These are phyloP conservation scores for Tortrix viridana DNA, from an alignment of 2,888 invertebrate genomes.

Conservation along the genomic window DNA sequence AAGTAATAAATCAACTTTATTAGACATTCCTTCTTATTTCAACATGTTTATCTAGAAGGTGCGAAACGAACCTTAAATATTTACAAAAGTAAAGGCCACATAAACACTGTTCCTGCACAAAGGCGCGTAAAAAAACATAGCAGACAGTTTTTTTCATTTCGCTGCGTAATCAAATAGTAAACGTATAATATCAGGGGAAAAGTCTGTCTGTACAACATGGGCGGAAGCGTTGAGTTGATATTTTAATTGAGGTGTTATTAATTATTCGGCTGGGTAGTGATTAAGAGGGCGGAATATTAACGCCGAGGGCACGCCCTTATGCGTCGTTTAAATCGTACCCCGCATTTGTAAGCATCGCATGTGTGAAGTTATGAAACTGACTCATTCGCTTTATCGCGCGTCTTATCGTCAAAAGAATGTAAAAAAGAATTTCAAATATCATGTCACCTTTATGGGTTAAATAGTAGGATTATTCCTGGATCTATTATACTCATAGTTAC, in stretches of 20 bases:
- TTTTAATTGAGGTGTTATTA: conserved; percentile 80
- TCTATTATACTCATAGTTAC: conserved; percentile 13
- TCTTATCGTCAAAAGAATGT: conserved; percentile 49
- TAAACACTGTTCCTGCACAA: background rate
- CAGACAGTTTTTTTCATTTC: background rate
- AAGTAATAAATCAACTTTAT: background rate
- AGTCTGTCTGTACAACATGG: conserved; percentile 56
- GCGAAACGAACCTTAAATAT: background rate
- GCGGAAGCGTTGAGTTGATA: conserved; percentile 73
- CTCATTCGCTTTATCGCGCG: conserved; percentile 57
- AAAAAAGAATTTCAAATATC: conserved; percentile 35
- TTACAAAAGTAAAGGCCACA: background rate
- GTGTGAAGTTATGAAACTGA: conserved; percentile 44
- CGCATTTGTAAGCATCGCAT: conserved; percentile 48
- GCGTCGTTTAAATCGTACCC: conserved; percentile 56
- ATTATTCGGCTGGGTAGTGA: conserved; percentile 73
- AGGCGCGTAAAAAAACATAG: too few relatives aligned
- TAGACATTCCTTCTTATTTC: background rate
- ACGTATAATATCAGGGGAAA: conserved; percentile 17
- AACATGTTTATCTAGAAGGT: conserved; percentile 1
- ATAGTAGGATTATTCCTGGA: conserved; percentile 19
- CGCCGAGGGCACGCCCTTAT: conserved; percentile 65
- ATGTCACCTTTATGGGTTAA: background rate
- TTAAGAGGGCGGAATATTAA: conserved; percentile 77
- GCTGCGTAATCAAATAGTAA: conserved; percentile 11